Evolutionary conservation across 2,797 vertebrate species (phyloP), one percentile per base, ranked within the genome.

Genomic region (Acomys russatus): DNA sequence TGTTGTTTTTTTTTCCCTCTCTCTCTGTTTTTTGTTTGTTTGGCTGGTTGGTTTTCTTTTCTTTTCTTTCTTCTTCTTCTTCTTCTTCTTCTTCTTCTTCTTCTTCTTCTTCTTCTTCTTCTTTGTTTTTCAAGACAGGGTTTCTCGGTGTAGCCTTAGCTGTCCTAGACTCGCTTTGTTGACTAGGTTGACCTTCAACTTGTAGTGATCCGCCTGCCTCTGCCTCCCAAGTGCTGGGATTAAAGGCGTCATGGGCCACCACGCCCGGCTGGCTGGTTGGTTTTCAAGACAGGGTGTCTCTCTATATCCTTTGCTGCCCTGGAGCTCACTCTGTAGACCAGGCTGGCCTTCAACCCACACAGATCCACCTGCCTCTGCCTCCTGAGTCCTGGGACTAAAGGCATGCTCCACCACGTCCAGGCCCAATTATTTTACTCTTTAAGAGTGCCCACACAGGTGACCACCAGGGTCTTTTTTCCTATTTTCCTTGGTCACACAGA

Each of bases 341-440:
- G 18, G 1, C 10, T 68, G 44, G 44, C 20, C 20, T 85, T 3
- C 9, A 25, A n/a, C 49, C 71, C 49, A 54, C 4, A 86, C 11
- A 86, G 49, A 70, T 85, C 64, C 20, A 7, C 49, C 17, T 54
- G 44, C 18, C 28, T 68, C 64, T 51, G 44, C 18, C 28, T 51
- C 23, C 9, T 0, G 0, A 84, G 28, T 66, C 15, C 82, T 44
- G 9, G 33, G 33, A 59, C n/a, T 14, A 59, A n/a, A 82, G 56
- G 44, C 3, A 0, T 14, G 30, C 0, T 2, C 56, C 54, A 74
- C n/a, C 35, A 18, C 28, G 23, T n/a, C 59, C 14, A 4, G 59
- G 6, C 59, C 59, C 79, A 82, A 0, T 25, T 44, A n/a, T 44
- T 66, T 64, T 30, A 25, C 17, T 61, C 54, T 74, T 44, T 12